Conservation (phyloP, 2,888 invertebrate genomes). For the Cyclophora punctaria region DNA sequence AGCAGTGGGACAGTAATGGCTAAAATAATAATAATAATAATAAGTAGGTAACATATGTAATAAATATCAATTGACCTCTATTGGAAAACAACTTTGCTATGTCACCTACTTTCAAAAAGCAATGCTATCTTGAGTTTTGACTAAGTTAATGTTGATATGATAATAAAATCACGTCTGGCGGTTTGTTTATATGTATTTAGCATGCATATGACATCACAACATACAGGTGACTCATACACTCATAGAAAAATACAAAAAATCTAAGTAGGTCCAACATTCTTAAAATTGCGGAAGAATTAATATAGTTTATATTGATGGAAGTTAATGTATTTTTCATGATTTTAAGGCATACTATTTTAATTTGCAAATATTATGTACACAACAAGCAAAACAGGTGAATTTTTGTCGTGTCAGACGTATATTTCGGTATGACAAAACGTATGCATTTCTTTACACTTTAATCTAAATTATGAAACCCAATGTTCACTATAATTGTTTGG, state of each 20-base stretch:
- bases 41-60: too few species aligned
- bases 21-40: too few species aligned
- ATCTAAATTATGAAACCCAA: too few species aligned
- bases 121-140: conserved; percentile 3
- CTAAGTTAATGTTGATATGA: background rate
- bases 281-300: background rate
- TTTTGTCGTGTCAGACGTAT: too few species aligned
- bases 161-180: conserved; percentile 20
- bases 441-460: too few species aligned
- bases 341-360: background rate
- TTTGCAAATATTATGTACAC: conserved; percentile 2
- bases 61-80: background rate
- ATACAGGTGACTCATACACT: conserved; percentile 55
- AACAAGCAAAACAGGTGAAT: too few species aligned
- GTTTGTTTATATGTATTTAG: conserved; percentile 49
- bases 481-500: too few species aligned
- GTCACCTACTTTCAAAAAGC: conserved; percentile 7
- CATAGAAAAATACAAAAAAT: background rate
- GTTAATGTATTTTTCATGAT: too few species aligned
- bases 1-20: too few species aligned
- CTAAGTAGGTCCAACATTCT: too few species aligned
- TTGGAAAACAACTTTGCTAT: conserved; percentile 1
- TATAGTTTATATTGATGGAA: background rate
- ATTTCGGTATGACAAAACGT: too few species aligned
- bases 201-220: conserved; percentile 63